Conservation (phyloP, 2,797 vertebrate species). For the Manis crassicaudata region DNA sequence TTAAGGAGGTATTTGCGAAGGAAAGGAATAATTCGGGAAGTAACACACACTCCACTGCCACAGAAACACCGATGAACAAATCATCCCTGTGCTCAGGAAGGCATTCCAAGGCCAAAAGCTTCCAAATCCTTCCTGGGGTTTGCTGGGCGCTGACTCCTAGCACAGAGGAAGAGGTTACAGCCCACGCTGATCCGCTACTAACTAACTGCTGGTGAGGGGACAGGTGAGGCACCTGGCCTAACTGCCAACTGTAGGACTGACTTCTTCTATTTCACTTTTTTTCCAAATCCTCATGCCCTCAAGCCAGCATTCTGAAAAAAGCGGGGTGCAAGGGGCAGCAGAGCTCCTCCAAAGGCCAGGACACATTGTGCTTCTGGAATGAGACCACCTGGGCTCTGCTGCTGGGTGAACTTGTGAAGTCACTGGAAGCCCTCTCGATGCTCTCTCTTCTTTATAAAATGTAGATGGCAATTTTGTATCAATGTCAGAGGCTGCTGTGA, state of each 20-base stretch:
- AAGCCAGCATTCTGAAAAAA: not conserved
- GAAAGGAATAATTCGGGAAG: not conserved
- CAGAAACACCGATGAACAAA: not conserved
- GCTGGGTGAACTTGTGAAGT: not conserved
- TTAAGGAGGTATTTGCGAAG: not conserved
- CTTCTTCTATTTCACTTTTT: not conserved
- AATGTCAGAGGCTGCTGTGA: not conserved
- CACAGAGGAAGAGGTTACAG: no score
- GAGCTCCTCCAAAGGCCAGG: not conserved
- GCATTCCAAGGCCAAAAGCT: not conserved
- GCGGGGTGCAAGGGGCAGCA: not conserved
- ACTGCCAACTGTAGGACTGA: not conserved
- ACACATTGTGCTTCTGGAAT: not conserved
- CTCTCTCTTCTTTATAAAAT: not conserved
- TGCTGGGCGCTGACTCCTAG: not conserved
- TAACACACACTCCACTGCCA: not conserved
- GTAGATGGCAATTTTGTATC: not conserved
- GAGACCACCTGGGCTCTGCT: not conserved
- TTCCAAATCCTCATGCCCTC: not conserved
- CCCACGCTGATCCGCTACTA: no score
- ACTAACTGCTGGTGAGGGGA: not conserved
- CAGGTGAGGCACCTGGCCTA: rapidly evolving
- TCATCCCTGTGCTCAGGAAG: not conserved
- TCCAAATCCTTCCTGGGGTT: not conserved
- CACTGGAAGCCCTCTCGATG: not conserved